These are phyloP conservation scores for Nomada ferruginata DNA, from an alignment of 2,888 invertebrate genomes.

Conservation along the genomic window DNA sequence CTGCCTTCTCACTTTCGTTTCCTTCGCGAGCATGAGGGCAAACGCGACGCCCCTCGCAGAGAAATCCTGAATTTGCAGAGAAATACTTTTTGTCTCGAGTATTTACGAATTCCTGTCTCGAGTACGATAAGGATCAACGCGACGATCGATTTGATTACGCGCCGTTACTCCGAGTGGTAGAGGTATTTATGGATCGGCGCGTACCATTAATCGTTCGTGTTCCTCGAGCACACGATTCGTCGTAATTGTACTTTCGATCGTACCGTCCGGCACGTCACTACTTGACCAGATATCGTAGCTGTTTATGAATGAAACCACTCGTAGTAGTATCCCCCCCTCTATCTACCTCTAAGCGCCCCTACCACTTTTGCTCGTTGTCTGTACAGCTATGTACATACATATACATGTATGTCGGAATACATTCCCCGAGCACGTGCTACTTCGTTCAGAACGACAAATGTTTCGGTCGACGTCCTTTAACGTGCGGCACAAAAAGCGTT, in stretches of 20 bases:
- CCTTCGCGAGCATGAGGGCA: too few relatives aligned
- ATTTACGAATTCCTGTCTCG: too few relatives aligned
- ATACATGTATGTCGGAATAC: conserved; percentile 39
- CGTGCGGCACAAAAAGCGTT: neutral
- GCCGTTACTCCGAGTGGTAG: too few relatives aligned
- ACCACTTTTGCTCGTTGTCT: conserved; percentile 47
- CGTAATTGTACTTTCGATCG: conserved; percentile 50
- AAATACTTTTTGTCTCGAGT: too few relatives aligned
- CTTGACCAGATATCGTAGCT: conserved; percentile 63
- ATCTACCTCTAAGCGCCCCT: conserved; percentile 40
- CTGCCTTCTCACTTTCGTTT: too few relatives aligned
- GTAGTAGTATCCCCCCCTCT: conserved; percentile 52
- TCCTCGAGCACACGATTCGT: conserved; percentile 21
- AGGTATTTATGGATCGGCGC: too few relatives aligned
- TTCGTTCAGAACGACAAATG: conserved; percentile 59
- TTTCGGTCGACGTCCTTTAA: conserved; percentile 35
- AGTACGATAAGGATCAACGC: too few relatives aligned
- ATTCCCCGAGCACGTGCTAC: conserved; percentile 58
- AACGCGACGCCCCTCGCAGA: too few relatives aligned
- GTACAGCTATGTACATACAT: conserved; percentile 5
- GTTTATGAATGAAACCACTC: conserved; percentile 66
- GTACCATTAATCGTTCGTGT: conserved; percentile 6
- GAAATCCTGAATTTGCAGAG: too few relatives aligned
- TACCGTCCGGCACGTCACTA: conserved; percentile 33
- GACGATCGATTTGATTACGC: neutral